Percentiles rank a stretch among this genome's conserved stretches.
These are phyloP conservation scores for Limenitis camilla DNA, from an alignment of 2,888 invertebrate species.

Conservation along the genomic window DNA sequence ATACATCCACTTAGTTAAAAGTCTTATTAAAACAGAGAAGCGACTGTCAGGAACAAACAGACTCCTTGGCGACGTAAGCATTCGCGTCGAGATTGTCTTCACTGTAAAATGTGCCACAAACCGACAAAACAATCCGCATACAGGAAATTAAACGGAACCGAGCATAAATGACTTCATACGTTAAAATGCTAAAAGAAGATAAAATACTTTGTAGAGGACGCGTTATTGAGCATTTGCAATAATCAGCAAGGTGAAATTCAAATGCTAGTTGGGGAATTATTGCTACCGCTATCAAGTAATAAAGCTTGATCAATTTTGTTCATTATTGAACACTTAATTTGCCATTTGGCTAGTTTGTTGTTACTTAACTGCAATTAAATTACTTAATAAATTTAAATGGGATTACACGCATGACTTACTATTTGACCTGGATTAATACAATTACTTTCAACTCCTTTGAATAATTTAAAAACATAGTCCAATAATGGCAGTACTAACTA, in stretches of 20 bases:
- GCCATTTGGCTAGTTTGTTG: constrained; percentile 8
- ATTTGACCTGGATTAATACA: constrained; percentile 7
- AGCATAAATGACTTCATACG: constrained; percentile 12
- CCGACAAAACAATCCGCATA: constrained; percentile 38
- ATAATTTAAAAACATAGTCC: neutral
- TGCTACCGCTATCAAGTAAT: constrained; percentile 3
- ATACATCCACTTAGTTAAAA: neutral
- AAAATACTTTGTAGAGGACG: neutral
- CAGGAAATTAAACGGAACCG: constrained; percentile 47
- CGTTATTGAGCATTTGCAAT: constrained; percentile 5
- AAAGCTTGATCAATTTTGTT: constrained; percentile 14
- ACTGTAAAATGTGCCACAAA: constrained; percentile 57
- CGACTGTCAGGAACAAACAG: constrained; percentile 24
- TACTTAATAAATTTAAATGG: constrained; percentile 19
- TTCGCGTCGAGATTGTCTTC: constrained; percentile 33
- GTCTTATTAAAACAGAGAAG: constrained; percentile 1
- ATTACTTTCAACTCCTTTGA: neutral
- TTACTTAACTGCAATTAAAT: constrained; percentile 11
- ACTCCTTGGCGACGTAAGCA: constrained; percentile 35
- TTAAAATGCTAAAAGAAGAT: constrained; percentile 3
- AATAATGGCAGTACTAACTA: no score
- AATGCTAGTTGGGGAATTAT: constrained; percentile 2
- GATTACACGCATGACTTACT: constrained; percentile 20
- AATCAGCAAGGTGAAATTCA: neutral
- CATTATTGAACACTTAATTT: constrained; percentile 12